Evolutionary conservation across 2,888 invertebrate genomes (phyloP).

Genomic region (Azorinus chamasolen): DNA sequence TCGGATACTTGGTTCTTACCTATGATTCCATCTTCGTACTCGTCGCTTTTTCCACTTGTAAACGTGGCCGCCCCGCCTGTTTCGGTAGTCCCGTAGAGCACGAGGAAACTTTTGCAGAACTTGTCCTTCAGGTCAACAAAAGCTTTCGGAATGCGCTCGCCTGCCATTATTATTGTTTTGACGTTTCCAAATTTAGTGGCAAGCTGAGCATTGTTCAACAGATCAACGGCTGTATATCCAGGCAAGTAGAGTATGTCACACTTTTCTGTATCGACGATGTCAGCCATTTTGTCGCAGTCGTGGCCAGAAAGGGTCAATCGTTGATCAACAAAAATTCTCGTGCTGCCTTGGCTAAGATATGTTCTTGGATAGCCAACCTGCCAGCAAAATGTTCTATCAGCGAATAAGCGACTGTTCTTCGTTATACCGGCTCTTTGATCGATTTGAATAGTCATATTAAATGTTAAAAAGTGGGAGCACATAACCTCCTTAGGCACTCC

Average conservation of each 20-base stretch:
- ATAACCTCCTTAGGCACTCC: conserved; percentile 49
- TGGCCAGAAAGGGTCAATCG: conserved; percentile 37
- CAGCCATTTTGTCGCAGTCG: conserved; percentile 23
- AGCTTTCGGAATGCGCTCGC: conserved; percentile 34
- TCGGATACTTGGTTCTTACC: conserved; percentile 19
- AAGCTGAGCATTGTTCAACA: conserved; percentile 17
- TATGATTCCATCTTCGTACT: conserved; percentile 50
- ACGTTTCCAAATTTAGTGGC: conserved; percentile 34
- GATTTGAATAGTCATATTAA: conserved; percentile 35
- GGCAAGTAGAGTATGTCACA: conserved; percentile 52
- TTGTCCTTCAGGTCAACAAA: conserved; percentile 11
- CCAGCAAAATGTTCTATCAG: conserved; percentile 55
- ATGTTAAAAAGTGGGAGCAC: conserved; percentile 41
- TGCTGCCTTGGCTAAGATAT: conserved; percentile 43
- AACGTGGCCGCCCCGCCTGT: conserved; percentile 15
- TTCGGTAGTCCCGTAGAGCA: conserved; percentile 50
- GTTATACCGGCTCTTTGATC: conserved; percentile 12
- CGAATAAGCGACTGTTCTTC: conserved; percentile 23
- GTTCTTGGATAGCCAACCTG: conserved; percentile 42
- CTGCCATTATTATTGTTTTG: conserved; percentile 15
- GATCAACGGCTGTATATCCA: conserved; percentile 39
- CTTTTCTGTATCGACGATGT: conserved; percentile 44
- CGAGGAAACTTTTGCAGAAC: conserved; percentile 16
- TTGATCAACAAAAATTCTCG: conserved; percentile 45
- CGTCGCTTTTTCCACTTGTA: neutral